Base-by-base conservation (phyloP, 2,888 invertebrate species). In the Hetaerina titia region DNA sequence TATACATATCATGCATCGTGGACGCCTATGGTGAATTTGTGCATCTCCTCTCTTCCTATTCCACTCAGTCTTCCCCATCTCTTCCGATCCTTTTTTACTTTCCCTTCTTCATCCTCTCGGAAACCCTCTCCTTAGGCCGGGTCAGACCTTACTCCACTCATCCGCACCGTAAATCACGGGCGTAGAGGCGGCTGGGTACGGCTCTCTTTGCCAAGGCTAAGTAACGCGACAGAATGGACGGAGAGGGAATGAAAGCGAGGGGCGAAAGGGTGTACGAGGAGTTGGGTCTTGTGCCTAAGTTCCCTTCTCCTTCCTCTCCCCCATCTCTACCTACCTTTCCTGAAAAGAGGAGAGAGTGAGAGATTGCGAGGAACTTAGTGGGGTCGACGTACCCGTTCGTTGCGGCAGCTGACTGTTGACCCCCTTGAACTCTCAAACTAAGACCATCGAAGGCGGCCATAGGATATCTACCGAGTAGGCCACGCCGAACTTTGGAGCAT, bases 131-230 rank as follows among this genome's bases (percentile, higher is more conserved):
- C 6, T 22, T 31, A 17, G 87, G 31, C 45, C 15, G 17, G 45
- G 88, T 19, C 88, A 56, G 45, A 31, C 17, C 58, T 25, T 22
- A 11, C 90, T 31, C 90, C 56, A 17, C 63, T 90, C 19, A 45
- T 15, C 90, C 90, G 2, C 90, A 45, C 90, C 90, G 90, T 90
- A 90, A 90, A 90, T 90, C 90, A 90, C 90, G 90, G 19, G 11
- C 7, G 45, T 45, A 45, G 45, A 1, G 60, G 58, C 58, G 60
- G 90, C 90, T 15, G 58, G 58, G 25, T 58, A 60, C 90, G 89
- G 57, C 63, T 17, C 1, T 19, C 64, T 63, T 58, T 58, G 64
- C 64, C 90, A 57, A 90, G 90, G 90, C 63, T 57, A 31, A 64
- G 60, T 58, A 89, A 89, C 22, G 57, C 60, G 60, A 60, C 60